phyloP scores from a whole-genome alignment of 2,113 vertebrate species.

The Crocuta crocuta region DNA sequence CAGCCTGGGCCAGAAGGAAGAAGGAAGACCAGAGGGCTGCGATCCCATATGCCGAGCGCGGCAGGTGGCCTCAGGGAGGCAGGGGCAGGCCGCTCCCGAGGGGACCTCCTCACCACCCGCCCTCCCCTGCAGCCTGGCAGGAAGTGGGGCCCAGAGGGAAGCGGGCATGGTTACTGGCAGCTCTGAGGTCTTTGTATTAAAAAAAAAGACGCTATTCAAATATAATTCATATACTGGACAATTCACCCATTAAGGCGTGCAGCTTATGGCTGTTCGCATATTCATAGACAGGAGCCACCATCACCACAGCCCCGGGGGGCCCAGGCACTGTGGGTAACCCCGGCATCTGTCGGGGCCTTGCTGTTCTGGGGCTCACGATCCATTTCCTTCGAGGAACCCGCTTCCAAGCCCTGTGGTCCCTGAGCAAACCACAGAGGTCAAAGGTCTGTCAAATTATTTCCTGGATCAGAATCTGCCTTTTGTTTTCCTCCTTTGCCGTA shows the following conservation, averaged over 20 bases:
- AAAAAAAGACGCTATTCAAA: not conserved
- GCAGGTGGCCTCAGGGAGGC: not conserved
- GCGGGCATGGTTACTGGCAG: rapidly evolving
- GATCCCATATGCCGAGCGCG: rapidly evolving
- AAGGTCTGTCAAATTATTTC: not conserved
- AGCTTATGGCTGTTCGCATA: no score
- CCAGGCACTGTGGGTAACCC: not conserved
- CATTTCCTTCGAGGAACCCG: not conserved
- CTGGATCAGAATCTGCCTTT: not conserved
- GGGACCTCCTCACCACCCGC: no score
- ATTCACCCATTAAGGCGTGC: no score
- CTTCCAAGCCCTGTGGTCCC: not conserved
- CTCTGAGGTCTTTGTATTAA: not conserved
- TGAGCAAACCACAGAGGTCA: not conserved
- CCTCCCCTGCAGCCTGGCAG: not conserved
- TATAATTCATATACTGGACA: no score
- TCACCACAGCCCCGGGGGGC: not conserved
- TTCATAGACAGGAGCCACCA: rapidly evolving
- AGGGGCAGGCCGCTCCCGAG: not conserved
- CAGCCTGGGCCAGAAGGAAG: not conserved
- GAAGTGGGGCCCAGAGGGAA: no score
- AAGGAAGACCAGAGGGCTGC: not conserved
- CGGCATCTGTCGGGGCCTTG: not conserved
- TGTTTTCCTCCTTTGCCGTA: not conserved
- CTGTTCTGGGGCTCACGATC: not conserved